A percentile compares a stretch with the other conserved stretches of the same genome.
Conservation (phyloP, 2,888 invertebrate genomes). For the Parascotia fuliginaria region DNA sequence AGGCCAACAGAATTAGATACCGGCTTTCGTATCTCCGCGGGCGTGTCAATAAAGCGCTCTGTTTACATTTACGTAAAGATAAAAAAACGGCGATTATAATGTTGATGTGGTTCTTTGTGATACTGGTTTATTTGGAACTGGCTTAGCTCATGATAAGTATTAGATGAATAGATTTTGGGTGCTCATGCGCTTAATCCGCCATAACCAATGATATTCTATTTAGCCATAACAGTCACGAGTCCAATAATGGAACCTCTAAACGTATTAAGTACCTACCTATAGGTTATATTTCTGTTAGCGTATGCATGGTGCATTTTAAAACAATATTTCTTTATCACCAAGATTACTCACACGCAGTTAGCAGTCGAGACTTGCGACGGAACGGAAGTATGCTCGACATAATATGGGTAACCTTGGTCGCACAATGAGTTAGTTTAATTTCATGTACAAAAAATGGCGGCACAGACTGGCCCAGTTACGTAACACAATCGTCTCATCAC, state of each 20-base stretch:
- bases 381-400: slow-evolving; percentile 72
- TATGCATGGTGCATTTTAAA: slow-evolving; percentile 34
- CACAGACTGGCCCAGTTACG: slow-evolving; percentile 57
- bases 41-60: slow-evolving; percentile 75
- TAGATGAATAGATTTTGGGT: background rate
- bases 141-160: slow-evolving; percentile 8
- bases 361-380: slow-evolving; percentile 34
- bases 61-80: slow-evolving; percentile 73
- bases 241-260: background rate
- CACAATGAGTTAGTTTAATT: slow-evolving; percentile 65
- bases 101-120: slow-evolving; percentile 29
- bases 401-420: slow-evolving; percentile 78
- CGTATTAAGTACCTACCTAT: background rate
- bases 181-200: background rate
- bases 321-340: slow-evolving; percentile 17
- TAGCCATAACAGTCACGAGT: background rate
- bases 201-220: too few relatives aligned
- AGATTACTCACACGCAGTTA: slow-evolving; percentile 27
- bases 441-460: slow-evolving; percentile 53
- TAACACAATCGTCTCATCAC: slow-evolving; percentile 44
- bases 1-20: slow-evolving; percentile 82
- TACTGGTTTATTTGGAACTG: slow-evolving; percentile 20
- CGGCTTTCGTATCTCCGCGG: slow-evolving; percentile 69
- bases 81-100: slow-evolving; percentile 60
- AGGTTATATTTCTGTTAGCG: background rate